Base-by-base conservation (phyloP, 2,888 invertebrate species). In the Cryptophagus acutangulus region DNA sequence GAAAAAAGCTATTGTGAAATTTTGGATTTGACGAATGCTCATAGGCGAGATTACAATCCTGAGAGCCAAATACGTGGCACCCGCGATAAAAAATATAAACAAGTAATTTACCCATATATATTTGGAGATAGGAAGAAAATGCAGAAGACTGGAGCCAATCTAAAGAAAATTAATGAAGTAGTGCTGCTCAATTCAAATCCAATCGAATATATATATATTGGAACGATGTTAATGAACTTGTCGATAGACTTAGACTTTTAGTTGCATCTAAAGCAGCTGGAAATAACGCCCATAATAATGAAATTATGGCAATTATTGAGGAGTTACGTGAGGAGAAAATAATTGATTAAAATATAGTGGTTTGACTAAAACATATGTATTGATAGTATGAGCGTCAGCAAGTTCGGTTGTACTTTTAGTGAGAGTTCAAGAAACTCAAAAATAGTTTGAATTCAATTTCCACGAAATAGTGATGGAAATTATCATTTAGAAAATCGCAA, bases 301-400 rank as follows among this genome's bases (percentile, higher is more conserved):
- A 67, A 55, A 66, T 65, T 17, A 47, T 60, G 12, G 57, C 63
- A n/a, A 64, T 65, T 16, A 51, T 64, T 17, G 58, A 61, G 46
- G 57, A 57, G 48, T 45, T 52, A 43, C 40, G 31, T 35, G 54
- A 54, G 41, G 43, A 43, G 17, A 36, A 45, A 14, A 43, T 54
- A 33, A 45, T 50, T 36, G 34, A 26, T 44, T 43, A 48, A 45
- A 13, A 34, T 20, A 24, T 28, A 18, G 17, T 18, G 20, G n/a
- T 18, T 20, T 8, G 14, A 3, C 3, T 29, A 28, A 17, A 29
- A 13, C 17, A 16, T 17, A 17, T 17, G 14, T 31, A 40, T 41
- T 41, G 9, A n/a, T 9, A 38, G 20, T 29, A 43, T 43, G 40
- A 31, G 25, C 3, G 35, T 49, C 33, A 36, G 46, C 35, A 44